Conservation (phyloP, 2,797 vertebrate genomes). For the Gadopsis marmoratus region DNA sequence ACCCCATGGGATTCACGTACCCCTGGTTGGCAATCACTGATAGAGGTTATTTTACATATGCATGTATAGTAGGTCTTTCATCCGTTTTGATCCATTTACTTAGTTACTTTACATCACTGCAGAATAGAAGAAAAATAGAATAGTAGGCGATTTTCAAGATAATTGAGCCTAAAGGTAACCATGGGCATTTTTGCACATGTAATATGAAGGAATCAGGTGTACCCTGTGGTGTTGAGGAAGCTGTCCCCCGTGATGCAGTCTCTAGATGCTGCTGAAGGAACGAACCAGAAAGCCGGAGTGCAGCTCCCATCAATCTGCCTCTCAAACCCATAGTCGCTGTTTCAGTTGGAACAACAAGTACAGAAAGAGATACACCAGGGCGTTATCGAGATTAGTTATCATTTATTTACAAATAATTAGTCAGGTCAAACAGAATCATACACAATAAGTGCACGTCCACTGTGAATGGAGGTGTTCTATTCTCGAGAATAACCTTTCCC, state of each 20-base stretch:
- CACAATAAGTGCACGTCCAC: constrained; percentile 4
- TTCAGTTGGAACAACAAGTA: constrained; percentile 25
- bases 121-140: background rate
- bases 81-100: background rate
- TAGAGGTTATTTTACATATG: background rate
- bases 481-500: constrained; percentile 14
- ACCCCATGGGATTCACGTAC: background rate
- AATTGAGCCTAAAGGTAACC: background rate
- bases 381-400: constrained; percentile 18
- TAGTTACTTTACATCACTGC: background rate
- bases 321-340: constrained; percentile 95
- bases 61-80: background rate
- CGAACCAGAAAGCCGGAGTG: constrained; percentile 92
- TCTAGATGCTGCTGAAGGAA: constrained; percentile 87
- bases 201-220: constrained; percentile 25
- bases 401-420: constrained; percentile 48
- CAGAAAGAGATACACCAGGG: constrained; percentile 4
- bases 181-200: background rate
- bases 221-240: constrained; percentile 95
- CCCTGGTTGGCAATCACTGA: background rate
- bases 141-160: constrained; percentile 1
- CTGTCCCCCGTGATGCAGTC: constrained; percentile 91
- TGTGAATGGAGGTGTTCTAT: constrained; percentile 14
- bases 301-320: constrained; percentile 91
- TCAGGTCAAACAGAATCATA: constrained; percentile 26